Base-by-base conservation (phyloP, 2,797 vertebrate species). In the Menidia menidia region DNA sequence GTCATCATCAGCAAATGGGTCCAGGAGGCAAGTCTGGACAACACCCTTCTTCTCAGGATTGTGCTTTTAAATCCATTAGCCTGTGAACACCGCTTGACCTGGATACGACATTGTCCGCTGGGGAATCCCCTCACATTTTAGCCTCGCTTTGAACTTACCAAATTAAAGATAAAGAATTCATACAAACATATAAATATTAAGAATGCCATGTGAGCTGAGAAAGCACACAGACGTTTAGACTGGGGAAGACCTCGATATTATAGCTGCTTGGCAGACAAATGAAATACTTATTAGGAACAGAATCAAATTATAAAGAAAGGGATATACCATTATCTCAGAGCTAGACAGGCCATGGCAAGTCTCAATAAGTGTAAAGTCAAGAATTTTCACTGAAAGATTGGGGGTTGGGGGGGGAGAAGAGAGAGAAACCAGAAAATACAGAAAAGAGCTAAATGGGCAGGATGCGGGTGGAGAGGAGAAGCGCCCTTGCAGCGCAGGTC, bases 271-370 rank as follows among this genome's bases (percentile, higher is more conserved):
- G 25, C 5, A 5, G 35, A 39, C 9, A 39, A 39, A 39, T 7
- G 7, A 39, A 39, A 39, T 7, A 10, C 0, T 39, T 39, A 39
- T 81, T 66, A 56, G 31, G 66, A 66, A 54, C 62, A 55, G 70
- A 70, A 78, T 77, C 59, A 80, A 75, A 47, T 71, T 82, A 66
- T 69, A 67, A 67, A 30, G 41, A 53, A 47, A 78, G 54, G 43
- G 81, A 60, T 73, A 69, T 64, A 79, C 75, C 18, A 74, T 7
- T 54, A 74, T 77, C 44, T 53, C 61, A 39, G 73, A 48, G 71
- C 75, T 83, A 77, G 77, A 78, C 79, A 68, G 81, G 68, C 60
- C 60, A 55, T 80, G 77, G 83, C 74, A 47, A 12, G 19, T 48
- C 50, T 64, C 48, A 58, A 74, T 73, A 52, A 25, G 62, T 45